These are phyloP conservation scores for Drosophila bunnanda DNA, from an alignment of 2,888 invertebrate genomes.

Conservation along the genomic window DNA sequence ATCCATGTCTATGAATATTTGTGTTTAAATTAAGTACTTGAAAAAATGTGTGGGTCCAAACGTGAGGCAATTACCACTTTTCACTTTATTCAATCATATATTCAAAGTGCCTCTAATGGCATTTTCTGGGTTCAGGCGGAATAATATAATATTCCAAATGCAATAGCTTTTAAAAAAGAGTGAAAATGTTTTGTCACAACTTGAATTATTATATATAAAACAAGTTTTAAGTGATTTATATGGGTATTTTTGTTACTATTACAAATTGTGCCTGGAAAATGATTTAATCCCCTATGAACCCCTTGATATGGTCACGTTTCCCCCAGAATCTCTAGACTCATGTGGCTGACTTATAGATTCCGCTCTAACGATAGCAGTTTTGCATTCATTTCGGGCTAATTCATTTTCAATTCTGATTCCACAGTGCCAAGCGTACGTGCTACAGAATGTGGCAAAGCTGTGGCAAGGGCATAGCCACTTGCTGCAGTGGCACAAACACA, in stretches of 20 bases:
- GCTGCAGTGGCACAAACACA: slow-evolving; percentile 3
- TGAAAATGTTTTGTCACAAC: neutral
- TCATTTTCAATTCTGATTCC: slow-evolving; percentile 73
- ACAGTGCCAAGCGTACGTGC: slow-evolving; percentile 60
- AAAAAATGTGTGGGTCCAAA: neutral
- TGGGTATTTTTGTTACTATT: rapidly evolving
- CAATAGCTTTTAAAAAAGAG: no score
- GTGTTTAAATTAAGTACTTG: slow-evolving; percentile 2
- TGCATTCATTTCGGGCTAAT: slow-evolving; percentile 68
- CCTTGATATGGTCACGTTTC: slow-evolving; percentile 5
- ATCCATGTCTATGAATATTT: neutral
- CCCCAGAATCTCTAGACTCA: neutral
- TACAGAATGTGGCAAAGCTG: slow-evolving; percentile 37
- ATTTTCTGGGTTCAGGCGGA: neutral
- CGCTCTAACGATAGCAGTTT: slow-evolving; percentile 70
- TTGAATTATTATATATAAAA: neutral
- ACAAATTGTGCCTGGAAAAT: neutral
- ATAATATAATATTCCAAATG: neutral
- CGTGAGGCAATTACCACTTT: slow-evolving; percentile 17
- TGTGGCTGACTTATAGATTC: slow-evolving; percentile 70
- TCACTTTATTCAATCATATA: slow-evolving; percentile 11
- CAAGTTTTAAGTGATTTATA: neutral
- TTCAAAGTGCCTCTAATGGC: slow-evolving; percentile 22
- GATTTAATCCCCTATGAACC: neutral
- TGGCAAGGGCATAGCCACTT: slow-evolving; percentile 10